phyloP scores from a whole-genome alignment of 1,140 invertebrate genomes.

The Thaumatotibia leucotreta region DNA sequence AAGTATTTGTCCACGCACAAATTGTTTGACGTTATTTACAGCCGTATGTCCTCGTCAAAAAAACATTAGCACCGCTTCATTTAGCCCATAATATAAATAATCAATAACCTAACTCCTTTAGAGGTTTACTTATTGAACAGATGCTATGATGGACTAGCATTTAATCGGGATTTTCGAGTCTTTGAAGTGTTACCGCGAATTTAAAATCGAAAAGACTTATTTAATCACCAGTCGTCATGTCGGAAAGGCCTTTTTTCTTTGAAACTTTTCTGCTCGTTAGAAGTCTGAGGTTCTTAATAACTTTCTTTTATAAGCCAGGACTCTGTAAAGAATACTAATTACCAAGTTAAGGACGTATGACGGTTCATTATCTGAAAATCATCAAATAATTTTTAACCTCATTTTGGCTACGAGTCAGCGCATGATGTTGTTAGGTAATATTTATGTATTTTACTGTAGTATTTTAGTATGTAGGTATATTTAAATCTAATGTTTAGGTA shows the following conservation, averaged over 20 bases:
- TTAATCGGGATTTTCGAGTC: neutral
- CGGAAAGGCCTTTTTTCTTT: neutral
- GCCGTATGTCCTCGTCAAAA: neutral
- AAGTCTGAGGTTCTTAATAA: neutral
- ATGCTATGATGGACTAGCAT: neutral
- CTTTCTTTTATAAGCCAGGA: neutral
- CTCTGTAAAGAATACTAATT: neutral
- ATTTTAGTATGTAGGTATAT: neutral
- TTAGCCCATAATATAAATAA: conserved; percentile 8
- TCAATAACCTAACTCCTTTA: conserved; percentile 1
- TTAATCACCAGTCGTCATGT: neutral
- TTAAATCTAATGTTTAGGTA: no score
- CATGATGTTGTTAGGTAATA: neutral
- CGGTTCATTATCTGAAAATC: neutral
- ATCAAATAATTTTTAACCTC: neutral
- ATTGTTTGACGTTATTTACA: neutral
- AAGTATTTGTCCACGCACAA: no score
- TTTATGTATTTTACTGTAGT: no score
- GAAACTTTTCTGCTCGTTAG: neutral
- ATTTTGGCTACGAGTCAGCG: no score
- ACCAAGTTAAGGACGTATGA: neutral
- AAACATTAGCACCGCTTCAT: conserved; percentile 4
- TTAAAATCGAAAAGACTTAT: neutral
- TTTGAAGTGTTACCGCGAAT: neutral
- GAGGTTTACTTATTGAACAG: neutral